phyloP scores from a whole-genome alignment of 2,797 vertebrate species.

The Podarcis siculus region DNA sequence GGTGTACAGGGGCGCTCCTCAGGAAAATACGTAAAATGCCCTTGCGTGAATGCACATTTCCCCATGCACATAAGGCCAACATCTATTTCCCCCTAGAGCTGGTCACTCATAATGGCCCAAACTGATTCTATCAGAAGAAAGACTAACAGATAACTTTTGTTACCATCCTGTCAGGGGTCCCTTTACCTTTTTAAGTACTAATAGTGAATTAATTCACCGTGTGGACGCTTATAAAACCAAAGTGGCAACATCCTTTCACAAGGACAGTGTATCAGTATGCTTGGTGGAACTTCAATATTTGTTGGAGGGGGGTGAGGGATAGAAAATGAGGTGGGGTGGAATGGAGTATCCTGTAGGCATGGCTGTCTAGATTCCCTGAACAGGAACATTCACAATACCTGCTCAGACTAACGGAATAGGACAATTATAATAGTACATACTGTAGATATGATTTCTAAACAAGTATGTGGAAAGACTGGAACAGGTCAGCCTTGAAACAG shows the following conservation, averaged over 20 bases:
- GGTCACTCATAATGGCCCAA: not conserved
- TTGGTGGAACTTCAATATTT: not conserved
- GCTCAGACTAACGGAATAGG: not conserved
- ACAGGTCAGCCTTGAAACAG: constrained; percentile 40
- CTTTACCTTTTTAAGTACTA: not conserved
- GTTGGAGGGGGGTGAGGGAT: not conserved
- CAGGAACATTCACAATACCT: not conserved
- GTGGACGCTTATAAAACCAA: not conserved
- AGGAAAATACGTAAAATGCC: not conserved
- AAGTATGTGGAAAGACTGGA: constrained; percentile 8
- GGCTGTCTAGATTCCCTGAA: too few relatives aligned
- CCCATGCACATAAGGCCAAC: not conserved
- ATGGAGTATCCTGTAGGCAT: not conserved
- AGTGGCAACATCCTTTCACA: not conserved
- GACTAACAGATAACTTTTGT: not conserved
- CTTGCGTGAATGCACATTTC: not conserved
- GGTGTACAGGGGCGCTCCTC: not conserved
- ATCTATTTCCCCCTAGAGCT: not conserved
- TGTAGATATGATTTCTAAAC: constrained; percentile 45
- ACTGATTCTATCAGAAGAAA: not conserved
- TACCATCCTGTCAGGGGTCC: not conserved
- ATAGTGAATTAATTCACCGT: not conserved
- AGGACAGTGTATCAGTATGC: not conserved
- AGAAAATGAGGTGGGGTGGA: not conserved
- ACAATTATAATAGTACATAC: constrained; percentile 28